These are phyloP conservation scores for Noctua pronuba DNA, from an alignment of 2,888 invertebrate genomes.

Conservation along the genomic window DNA sequence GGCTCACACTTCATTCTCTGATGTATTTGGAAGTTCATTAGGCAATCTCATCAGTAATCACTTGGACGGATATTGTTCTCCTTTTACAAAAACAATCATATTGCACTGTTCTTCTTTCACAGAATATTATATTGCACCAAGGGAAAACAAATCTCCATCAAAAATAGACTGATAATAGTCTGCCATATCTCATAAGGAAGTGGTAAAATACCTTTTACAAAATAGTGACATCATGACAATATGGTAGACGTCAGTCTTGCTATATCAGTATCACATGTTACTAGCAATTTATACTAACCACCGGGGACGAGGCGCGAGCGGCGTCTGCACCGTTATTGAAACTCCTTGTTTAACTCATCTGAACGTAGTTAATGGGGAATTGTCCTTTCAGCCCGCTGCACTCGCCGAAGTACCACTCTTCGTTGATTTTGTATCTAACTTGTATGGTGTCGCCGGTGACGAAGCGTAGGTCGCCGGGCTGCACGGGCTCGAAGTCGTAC, in stretches of 20 bases:
- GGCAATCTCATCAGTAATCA: constrained; percentile 40
- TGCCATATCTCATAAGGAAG: constrained; percentile 52
- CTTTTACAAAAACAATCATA: constrained; percentile 47
- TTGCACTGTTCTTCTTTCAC: constrained; percentile 52
- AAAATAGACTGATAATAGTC: constrained; percentile 48
- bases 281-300: constrained; percentile 51
- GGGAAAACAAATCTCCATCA: constrained; percentile 48
- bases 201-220: constrained; percentile 54
- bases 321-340: constrained; percentile 28
- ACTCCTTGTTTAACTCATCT: constrained; percentile 82
- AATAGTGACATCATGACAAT: constrained; percentile 62
- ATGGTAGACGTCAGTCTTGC: constrained; percentile 74
- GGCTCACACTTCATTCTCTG: constrained; percentile 71
- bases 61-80: constrained; percentile 49
- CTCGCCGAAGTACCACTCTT: constrained; percentile 95
- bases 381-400: constrained; percentile 92
- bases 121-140: constrained; percentile 62
- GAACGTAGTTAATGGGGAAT: constrained; percentile 95
- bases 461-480: constrained; percentile 84
- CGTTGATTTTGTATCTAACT: constrained; percentile 92
- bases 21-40: constrained; percentile 51
- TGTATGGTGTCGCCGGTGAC: constrained; percentile 87
- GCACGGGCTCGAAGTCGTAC: constrained; percentile 93
- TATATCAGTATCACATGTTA: constrained; percentile 64
- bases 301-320: constrained; percentile 32